phyloP scores from a whole-genome alignment of 2,113 vertebrate species.

The Bubo bubo region DNA sequence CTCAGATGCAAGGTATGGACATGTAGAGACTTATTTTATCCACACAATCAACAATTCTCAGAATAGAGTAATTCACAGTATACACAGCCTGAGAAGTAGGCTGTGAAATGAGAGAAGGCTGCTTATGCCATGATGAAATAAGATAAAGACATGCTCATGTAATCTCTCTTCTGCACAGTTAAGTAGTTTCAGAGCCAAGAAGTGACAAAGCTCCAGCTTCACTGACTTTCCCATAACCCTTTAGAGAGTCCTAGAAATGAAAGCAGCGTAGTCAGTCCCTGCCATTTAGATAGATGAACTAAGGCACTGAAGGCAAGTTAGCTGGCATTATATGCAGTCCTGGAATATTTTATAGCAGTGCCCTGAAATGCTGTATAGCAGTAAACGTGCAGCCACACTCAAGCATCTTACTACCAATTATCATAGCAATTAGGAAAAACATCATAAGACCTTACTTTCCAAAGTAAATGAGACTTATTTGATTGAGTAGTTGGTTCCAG shows the following conservation, averaged over 20 bases:
- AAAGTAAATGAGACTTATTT: neutral
- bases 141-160: neutral
- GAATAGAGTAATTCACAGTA: neutral
- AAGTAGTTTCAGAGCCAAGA: neutral
- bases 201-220: neutral
- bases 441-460: neutral
- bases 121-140: neutral
- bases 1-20: neutral
- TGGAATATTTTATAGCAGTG: neutral
- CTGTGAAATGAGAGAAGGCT: neutral
- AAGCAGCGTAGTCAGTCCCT: neutral
- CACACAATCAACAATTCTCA: rapidly evolving
- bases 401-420: neutral
- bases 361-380: neutral
- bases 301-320: neutral
- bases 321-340: neutral
- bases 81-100: neutral
- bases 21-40: neutral
- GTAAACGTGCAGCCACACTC: neutral
- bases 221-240: neutral
- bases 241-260: neutral
- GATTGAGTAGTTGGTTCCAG: rapidly evolving
- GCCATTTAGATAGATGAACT: neutral
- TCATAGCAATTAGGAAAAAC: neutral
- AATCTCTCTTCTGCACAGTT: neutral